Evolutionary conservation across 2,888 invertebrate species (phyloP).

Genomic region (Danaus chrysippus): DNA sequence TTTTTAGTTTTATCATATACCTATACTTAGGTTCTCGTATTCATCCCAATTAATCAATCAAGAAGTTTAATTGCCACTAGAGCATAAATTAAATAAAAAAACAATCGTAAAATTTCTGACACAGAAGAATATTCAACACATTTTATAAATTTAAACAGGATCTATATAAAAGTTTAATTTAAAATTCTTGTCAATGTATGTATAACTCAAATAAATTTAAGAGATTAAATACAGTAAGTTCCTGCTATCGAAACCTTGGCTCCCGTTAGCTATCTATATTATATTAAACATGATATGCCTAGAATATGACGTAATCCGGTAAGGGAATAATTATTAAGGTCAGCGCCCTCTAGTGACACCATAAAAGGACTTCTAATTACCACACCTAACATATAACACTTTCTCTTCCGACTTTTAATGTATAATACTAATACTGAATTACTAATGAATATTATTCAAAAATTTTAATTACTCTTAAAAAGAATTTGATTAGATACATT

Average conservation of each 20-base stretch:
- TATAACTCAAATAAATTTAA: not conserved
- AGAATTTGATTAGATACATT: no score
- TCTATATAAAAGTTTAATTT: no score
- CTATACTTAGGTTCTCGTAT: no score
- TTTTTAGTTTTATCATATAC: no score
- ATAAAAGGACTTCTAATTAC: slow-evolving; percentile 21
- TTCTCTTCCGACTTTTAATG: slow-evolving; percentile 31
- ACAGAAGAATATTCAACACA: no score
- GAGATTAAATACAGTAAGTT: not conserved
- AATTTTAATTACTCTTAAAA: no score
- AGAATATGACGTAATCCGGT: not conserved
- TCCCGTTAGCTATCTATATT: no score
- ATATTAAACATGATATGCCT: not conserved
- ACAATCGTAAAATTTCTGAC: no score
- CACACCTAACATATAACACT: slow-evolving; percentile 24
- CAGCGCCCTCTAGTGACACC: slow-evolving; percentile 16
- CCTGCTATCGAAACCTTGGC: not conserved
- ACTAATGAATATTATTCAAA: slow-evolving; percentile 5
- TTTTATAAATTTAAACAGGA: no score
- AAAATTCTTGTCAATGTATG: not conserved
- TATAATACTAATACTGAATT: slow-evolving; percentile 8
- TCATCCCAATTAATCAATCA: no score
- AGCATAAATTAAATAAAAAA: no score
- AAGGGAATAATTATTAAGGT: slow-evolving; percentile 14
- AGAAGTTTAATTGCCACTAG: no score